Evolutionary conservation across 53 echinoderm and acorn worm genomes (phyloP).

Genomic region (Echinarachnius parma): DNA sequence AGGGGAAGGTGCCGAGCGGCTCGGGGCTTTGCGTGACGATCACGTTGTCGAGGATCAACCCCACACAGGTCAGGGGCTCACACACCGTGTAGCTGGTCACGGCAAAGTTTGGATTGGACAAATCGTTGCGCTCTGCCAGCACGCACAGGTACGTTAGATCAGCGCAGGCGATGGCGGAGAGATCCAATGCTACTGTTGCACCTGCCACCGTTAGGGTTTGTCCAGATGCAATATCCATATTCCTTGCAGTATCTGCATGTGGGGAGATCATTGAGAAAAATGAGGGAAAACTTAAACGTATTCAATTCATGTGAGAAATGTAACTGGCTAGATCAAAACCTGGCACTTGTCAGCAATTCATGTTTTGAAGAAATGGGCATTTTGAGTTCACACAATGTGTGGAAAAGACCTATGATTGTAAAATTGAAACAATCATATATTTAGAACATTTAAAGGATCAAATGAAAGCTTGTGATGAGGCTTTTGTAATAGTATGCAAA

Average conservation of each 20-base stretch:
- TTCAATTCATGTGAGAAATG: too few species aligned
- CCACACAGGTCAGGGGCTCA: constrained; percentile 29
- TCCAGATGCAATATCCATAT: constrained; percentile 16
- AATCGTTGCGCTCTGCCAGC: not conserved
- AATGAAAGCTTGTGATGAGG: too few species aligned
- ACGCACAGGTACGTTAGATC: constrained; percentile 32
- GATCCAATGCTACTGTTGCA: constrained; percentile 11
- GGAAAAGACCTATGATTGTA: too few species aligned
- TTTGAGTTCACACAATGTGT: too few species aligned
- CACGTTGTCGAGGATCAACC: constrained; percentile 3
- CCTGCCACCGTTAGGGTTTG: not conserved
- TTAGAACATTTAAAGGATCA: too few species aligned
- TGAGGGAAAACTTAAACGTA: too few species aligned
- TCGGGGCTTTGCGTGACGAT: not conserved
- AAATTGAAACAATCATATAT: too few species aligned
- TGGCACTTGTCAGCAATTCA: too few species aligned
- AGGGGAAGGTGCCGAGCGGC: not conserved
- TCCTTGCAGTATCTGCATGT: not conserved
- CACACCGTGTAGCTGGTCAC: constrained; percentile 41
- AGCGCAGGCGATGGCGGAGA: constrained; percentile 16
- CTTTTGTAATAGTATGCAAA: too few species aligned
- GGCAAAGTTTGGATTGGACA: constrained; percentile 8
- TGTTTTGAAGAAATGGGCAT: too few species aligned
- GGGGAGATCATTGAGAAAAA: too few species aligned
- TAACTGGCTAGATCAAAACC: too few species aligned